A percentile compares a stretch with the other conserved stretches of the same genome.
Evolutionary conservation across 2,888 invertebrate species (phyloP).

Genomic region (Macrostomum cliftonense): DNA sequence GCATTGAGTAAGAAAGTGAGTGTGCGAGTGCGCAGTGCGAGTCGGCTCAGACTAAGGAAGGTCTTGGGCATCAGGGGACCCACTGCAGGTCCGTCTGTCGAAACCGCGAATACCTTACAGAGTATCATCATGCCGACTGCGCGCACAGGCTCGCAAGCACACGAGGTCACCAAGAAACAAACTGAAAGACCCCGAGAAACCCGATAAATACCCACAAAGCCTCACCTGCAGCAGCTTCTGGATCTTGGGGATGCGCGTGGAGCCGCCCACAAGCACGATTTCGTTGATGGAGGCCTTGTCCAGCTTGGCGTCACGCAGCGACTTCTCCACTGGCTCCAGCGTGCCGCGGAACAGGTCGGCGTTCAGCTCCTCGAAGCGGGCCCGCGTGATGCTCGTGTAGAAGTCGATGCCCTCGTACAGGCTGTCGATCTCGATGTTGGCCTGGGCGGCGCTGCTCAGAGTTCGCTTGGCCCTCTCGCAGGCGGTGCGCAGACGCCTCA

Average conservation of each 20-base stretch:
- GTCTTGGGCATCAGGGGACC: too few species aligned
- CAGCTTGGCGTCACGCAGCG: slow-evolving; percentile 56
- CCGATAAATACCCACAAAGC: too few species aligned
- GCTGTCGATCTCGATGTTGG: slow-evolving; percentile 26
- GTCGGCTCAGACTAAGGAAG: too few species aligned
- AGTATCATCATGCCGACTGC: too few species aligned
- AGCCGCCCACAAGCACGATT: slow-evolving; percentile 57
- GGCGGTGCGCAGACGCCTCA: slow-evolving; percentile 24
- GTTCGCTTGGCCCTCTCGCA: slow-evolving; percentile 29
- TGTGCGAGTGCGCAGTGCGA: too few species aligned
- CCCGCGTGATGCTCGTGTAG: slow-evolving; percentile 24
- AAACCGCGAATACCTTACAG: too few species aligned
- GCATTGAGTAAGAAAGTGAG: too few species aligned
- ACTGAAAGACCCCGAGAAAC: too few species aligned
- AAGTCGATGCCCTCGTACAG: slow-evolving; percentile 26
- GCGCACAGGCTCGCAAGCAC: too few species aligned
- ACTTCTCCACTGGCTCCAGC: slow-evolving; percentile 57
- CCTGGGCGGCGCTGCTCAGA: slow-evolving; percentile 38
- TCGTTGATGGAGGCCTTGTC: slow-evolving; percentile 58
- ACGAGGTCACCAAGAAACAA: too few species aligned
- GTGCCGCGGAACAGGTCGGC: slow-evolving; percentile 43
- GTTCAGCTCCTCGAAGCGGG: slow-evolving; percentile 27
- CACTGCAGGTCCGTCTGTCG: too few species aligned
- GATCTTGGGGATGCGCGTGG: slow-evolving; percentile 28
- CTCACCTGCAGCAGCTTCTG: slow-evolving; percentile 26